Base-by-base conservation (phyloP, 2,797 vertebrate genomes). In the Rhyacichthys aspro region DNA sequence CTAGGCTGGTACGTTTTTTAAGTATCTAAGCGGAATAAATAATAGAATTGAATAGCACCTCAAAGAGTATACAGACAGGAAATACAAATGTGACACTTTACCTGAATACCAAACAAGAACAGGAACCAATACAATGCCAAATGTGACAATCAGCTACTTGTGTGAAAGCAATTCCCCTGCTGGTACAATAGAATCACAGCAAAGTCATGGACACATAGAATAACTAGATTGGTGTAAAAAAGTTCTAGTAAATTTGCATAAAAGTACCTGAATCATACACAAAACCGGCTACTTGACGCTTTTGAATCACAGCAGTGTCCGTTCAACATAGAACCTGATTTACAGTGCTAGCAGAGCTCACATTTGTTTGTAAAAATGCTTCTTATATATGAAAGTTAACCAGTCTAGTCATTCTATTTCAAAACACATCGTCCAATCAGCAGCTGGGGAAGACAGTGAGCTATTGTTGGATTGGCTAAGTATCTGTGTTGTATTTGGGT, bases 221-320 rank as follows among this genome's bases (percentile, higher is more conserved):
- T 89, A 89, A 92, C 90, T 91, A 88, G 89, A 92, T 89, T 84
- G 90, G 87, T 89, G 77, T 89, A 88, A 79, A 90, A 92, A 89
- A 88, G 75, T 78, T 79, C 64, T 65, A 84, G 77, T 72, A 80
- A 84, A 89, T 92, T 92, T 93, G 91, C 92, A 93, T 93, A 93
- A 93, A 91, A 91, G 90, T 93, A 93, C 92, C 92, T 93, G 92
- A 93, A 93, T 91, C 80, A 87, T 81, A 89, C 88, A 91, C 77
- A 87, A 84, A 88, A 90, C 84, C 65, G 78, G 90, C 92, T 91
- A 91, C 90, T 92, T 87, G 86, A 90, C 78, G 88, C 88, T 84
- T 90, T 86, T 83, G 82, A 89, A 90, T 92, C 90, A 92, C 91
- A 93, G 91, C 91, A 90, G 88, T 88, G 87, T 91, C 90, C 89